Conservation (phyloP, 2,797 vertebrate species). For the Poeciliopsis turneri region DNA sequence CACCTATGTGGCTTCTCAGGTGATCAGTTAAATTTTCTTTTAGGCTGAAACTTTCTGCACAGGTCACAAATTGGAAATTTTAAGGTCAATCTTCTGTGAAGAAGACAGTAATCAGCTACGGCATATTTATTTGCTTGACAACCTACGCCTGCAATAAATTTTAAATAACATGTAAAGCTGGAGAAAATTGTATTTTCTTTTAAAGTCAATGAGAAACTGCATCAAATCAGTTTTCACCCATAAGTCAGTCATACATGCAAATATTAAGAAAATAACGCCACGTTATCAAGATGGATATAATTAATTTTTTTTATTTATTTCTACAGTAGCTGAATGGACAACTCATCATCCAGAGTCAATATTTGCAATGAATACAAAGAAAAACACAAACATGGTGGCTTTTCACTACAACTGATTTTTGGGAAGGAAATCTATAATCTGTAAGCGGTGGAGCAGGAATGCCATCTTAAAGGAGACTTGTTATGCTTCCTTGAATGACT, state of each 20-base stretch:
- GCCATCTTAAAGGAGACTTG: background rate
- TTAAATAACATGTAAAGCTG: background rate
- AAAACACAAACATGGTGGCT: too few relatives aligned
- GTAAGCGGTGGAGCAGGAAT: background rate
- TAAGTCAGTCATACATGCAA: background rate
- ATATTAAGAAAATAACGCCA: background rate
- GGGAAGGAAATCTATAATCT: background rate
- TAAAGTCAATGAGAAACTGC: background rate
- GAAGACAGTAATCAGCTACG: background rate
- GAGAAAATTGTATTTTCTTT: background rate
- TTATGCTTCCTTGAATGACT: too few relatives aligned
- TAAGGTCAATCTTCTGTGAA: background rate
- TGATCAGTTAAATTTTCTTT: background rate
- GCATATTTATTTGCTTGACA: background rate
- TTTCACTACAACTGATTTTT: background rate
- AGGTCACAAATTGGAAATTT: background rate
- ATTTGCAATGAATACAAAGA: background rate
- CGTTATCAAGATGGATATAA: background rate
- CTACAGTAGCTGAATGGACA: background rate
- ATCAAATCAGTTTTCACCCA: background rate
- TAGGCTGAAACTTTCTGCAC: background rate
- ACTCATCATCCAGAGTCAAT: background rate
- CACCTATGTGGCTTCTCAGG: background rate
- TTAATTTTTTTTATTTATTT: background rate
- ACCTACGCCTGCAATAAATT: background rate